A percentile compares a stretch with the other conserved stretches of the same genome.
These are phyloP conservation scores for Laticauda colubrina DNA, from an alignment of 2,113 vertebrate genomes.

Conservation along the genomic window DNA sequence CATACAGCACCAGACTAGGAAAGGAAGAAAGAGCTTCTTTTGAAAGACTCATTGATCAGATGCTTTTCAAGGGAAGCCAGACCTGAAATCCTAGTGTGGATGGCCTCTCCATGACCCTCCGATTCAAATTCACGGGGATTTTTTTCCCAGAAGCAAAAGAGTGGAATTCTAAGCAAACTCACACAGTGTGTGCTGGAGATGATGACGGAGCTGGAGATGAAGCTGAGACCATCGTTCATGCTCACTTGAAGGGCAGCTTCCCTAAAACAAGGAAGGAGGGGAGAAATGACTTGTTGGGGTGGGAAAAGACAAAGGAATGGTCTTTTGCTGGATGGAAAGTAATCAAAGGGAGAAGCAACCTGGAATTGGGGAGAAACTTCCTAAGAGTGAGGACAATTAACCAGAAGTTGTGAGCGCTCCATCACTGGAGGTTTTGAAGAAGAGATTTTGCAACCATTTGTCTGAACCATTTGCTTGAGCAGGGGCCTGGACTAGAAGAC, in stretches of 20 bases:
- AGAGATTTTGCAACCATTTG: too few species aligned
- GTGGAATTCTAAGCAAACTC: conserved; percentile 58
- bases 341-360: too few species aligned
- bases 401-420: too few species aligned
- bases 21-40: neutral
- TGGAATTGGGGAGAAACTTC: too few species aligned
- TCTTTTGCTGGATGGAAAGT: too few species aligned
- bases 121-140: neutral
- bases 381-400: too few species aligned
- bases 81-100: neutral
- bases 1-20: neutral
- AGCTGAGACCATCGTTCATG: conserved; percentile 96
- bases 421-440: too few species aligned
- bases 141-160: neutral
- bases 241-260: conserved; percentile 94
- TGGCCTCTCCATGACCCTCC: neutral
- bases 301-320: too few species aligned
- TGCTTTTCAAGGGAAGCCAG: neutral
- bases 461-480: too few species aligned
- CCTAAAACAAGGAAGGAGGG: conserved; percentile 62
- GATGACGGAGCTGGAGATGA: conserved; percentile 97
- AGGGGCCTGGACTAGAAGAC: too few species aligned
- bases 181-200: conserved; percentile 95
- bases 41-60: neutral
- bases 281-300: neutral